Percentiles rank a stretch among this genome's conserved stretches.
Evolutionary conservation across 30 jellyfish, hydroid and myxozoan genomes (phyloP).

Genomic region (Hydra vulgaris): DNA sequence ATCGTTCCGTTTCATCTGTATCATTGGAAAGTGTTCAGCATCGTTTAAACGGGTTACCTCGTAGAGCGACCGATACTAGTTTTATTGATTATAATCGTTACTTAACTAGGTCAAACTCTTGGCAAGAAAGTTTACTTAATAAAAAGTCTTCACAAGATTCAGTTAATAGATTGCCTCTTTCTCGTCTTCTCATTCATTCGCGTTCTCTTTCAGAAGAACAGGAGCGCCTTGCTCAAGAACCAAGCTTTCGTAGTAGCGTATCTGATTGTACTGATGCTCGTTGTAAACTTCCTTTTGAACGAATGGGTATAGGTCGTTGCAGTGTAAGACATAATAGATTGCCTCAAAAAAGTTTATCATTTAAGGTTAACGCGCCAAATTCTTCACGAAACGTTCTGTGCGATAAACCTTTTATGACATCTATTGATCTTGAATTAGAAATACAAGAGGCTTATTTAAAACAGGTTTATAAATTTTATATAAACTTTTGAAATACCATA

Average conservation of each 20-base stretch:
- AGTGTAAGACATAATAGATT: constrained; percentile 27
- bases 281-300: constrained; percentile 32
- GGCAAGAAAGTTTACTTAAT: constrained; percentile 22
- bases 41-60: constrained; percentile 2
- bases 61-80: constrained; percentile 8
- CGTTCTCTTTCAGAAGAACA: constrained; percentile 42
- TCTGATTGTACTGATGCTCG: constrained; percentile 88
- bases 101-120: constrained; percentile 24
- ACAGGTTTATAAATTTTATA: constrained; percentile 62
- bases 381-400: neutral
- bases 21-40: constrained; percentile 33
- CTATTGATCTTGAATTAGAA: constrained; percentile 83
- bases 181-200: constrained; percentile 11
- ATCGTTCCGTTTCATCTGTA: constrained; percentile 47
- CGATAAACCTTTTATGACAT: constrained; percentile 13
- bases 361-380: neutral
- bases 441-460: constrained; percentile 77
- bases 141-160: constrained; percentile 12
- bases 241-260: constrained; percentile 49
- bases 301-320: constrained; percentile 46
- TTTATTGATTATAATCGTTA: neutral
- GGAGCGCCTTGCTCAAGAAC: constrained; percentile 19
- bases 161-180: constrained; percentile 22
- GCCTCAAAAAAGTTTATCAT: constrained; percentile 2
- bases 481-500: too few relatives aligned